Evolutionary conservation across 2,888 invertebrate genomes (phyloP), one percentile per base, ranked within the genome.

Genomic region (Diarsia mendica): DNA sequence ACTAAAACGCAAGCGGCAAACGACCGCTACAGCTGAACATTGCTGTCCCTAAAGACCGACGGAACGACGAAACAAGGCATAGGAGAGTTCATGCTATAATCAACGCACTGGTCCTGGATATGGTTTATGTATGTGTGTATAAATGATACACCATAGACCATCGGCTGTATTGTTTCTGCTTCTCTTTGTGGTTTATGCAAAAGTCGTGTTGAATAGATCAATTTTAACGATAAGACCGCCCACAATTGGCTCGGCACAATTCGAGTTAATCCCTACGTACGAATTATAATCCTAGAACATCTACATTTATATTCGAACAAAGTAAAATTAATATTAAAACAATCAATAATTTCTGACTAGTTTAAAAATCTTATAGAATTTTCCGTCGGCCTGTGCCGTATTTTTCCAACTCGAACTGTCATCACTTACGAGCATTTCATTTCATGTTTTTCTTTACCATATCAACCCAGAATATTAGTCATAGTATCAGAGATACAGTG

Each of bases 1-100:
- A 68, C 53, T 55, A 75, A 60, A 75, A 76, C 18, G 13, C 64
- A 67, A 67, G 13, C 28, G 15, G 53, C 18, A 60, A 80, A 67
- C 46, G 68, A 76, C 68, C 75, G 46, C 75, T 51, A 64, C 39
- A 60, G 13, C 51, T 65, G 51, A 60, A 65, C 51, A 48, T 48
- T 55, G 58, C 4, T 13, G 28, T 79, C 75, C 80, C 74, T 9
- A 20, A 18, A 44, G 74, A 74, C 51, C 39, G 49, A 71, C 39
- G 48, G 18, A 46, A 39, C 39, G 33, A 55, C 28, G 67, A 65
- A 74, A 74, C 48, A 74, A 53, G 64, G 44, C 39, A 49, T 39
- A 11, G 8, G 46, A 58, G 46, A 80, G 18, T n/a, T 51, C 39
- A 48, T 20, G n/a, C 48, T 44, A 20, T 74, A 61, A 51, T 65